Conservation (phyloP, 2,797 vertebrate species). For the Rhinoraja longicauda region DNA sequence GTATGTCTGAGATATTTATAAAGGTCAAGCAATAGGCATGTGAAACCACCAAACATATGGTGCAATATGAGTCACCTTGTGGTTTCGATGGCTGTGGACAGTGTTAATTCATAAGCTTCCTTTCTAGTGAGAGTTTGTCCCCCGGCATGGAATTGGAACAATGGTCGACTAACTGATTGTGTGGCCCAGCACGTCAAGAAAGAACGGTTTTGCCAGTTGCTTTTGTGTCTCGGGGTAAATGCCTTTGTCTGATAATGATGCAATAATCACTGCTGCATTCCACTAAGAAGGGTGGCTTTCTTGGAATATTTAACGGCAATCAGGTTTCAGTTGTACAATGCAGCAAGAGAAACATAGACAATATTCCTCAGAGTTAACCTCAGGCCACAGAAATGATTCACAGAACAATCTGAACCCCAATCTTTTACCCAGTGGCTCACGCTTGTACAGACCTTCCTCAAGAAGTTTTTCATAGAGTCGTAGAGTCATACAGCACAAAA, state of each 20-base stretch:
- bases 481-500: too few relatives aligned
- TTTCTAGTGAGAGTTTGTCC: background rate
- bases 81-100: background rate
- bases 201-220: background rate
- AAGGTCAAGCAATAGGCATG: slow-evolving; percentile 31
- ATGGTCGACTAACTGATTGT: background rate
- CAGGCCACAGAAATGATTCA: background rate
- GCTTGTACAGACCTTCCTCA: background rate
- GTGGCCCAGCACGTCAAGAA: background rate
- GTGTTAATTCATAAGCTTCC: slow-evolving; percentile 25
- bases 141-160: background rate
- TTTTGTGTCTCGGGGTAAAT: background rate
- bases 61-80: background rate
- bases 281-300: background rate
- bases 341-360: background rate
- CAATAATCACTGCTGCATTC: background rate
- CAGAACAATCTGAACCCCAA: background rate
- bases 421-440: background rate
- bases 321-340: background rate
- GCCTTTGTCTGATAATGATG: background rate
- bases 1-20: slow-evolving; percentile 15
- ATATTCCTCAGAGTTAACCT: too few relatives aligned
- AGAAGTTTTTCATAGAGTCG: background rate
- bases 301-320: background rate
- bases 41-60: background rate